Conservation (phyloP, 2,888 invertebrate genomes). For the Prosopocoilus inquinatus region DNA sequence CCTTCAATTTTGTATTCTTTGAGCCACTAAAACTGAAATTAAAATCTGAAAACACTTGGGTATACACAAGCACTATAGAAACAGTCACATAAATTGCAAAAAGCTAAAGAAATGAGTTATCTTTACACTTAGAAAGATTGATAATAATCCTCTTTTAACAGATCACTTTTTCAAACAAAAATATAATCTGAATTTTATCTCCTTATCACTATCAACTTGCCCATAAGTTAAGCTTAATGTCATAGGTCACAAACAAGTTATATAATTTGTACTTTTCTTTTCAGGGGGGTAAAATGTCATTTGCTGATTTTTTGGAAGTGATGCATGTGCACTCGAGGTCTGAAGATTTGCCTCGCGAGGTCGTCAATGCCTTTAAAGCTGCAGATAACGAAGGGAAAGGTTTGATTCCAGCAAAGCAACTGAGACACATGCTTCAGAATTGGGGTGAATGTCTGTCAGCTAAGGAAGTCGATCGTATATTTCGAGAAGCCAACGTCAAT, state of each 20-base stretch:
- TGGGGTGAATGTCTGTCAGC: constrained; percentile 88
- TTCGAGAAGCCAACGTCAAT: constrained; percentile 85
- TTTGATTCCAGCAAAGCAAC: constrained; percentile 75
- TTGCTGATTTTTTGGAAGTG: constrained; percentile 92
- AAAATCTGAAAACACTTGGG: no score
- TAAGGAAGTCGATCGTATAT: constrained; percentile 82
- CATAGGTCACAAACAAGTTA: constrained; percentile 4
- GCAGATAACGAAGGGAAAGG: constrained; percentile 74
- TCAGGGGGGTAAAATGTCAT: constrained; percentile 85
- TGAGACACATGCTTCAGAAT: constrained; percentile 80
- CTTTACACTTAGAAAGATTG: no score
- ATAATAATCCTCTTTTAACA: no score
- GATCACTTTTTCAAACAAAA: no score
- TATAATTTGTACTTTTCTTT: constrained; percentile 23
- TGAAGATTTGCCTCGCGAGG: constrained; percentile 80
- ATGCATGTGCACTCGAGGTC: constrained; percentile 89
- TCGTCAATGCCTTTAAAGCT: constrained; percentile 87
- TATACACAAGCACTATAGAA: no score
- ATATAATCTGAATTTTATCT: background rate
- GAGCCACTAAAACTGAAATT: no score
- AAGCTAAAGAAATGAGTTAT: no score
- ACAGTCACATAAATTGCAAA: no score
- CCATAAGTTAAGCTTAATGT: no score
- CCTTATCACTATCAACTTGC: background rate
- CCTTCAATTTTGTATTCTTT: no score